These are phyloP conservation scores for Lagopus muta DNA, from an alignment of 2,113 vertebrate species.

Conservation along the genomic window DNA sequence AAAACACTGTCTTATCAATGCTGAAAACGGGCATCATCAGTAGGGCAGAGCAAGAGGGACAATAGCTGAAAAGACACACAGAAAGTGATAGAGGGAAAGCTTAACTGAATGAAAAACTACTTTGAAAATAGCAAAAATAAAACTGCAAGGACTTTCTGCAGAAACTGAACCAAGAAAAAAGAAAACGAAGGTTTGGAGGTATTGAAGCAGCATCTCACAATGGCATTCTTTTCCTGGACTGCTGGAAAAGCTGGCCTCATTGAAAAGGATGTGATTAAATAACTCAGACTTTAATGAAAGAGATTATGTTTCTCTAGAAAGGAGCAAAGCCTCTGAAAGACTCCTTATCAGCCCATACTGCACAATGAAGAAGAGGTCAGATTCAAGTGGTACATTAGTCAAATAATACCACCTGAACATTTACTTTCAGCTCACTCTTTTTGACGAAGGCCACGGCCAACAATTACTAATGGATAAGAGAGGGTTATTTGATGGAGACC, in stretches of 20 bases:
- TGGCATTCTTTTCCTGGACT: background rate
- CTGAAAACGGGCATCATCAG: background rate
- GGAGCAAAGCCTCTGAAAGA: background rate
- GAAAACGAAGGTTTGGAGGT: background rate
- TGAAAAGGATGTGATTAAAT: slow-evolving; percentile 20
- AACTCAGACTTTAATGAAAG: background rate
- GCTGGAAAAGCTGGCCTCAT: background rate
- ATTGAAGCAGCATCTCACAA: background rate
- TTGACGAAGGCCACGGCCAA: background rate
- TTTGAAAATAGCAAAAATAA: background rate
- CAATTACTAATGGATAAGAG: slow-evolving; percentile 9
- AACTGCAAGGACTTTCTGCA: background rate
- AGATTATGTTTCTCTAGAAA: slow-evolving; percentile 9
- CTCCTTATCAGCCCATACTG: background rate
- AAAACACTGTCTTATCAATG: background rate
- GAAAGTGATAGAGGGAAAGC: background rate
- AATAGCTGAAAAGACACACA: background rate
- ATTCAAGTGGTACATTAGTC: slow-evolving; percentile 25
- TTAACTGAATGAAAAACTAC: background rate
- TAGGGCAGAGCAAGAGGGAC: background rate
- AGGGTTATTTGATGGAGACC: slow-evolving; percentile 29
- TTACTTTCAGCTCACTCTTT: background rate
- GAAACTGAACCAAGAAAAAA: background rate
- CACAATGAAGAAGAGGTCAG: slow-evolving; percentile 13
- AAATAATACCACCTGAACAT: background rate